Evolutionary conservation across 2,888 invertebrate species (phyloP), one percentile per base, ranked within the genome.

Genomic region (Scaptomyza reducta): DNA sequence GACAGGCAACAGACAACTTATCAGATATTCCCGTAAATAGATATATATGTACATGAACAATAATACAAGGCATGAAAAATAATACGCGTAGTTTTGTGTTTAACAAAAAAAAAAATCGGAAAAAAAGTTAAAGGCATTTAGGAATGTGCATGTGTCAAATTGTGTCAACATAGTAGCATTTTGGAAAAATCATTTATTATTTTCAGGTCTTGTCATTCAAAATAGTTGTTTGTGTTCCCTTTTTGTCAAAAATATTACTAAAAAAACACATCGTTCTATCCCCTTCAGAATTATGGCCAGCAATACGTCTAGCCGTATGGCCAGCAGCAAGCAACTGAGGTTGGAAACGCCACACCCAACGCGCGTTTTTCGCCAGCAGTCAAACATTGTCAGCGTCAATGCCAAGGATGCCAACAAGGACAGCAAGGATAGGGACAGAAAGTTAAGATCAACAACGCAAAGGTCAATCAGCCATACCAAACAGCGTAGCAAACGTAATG

Each of bases 1-100:
- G 87, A 69, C 84, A 74, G 72, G 65, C 66, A 69, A 67, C 78
- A 60, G 73, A 87, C 70, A 82, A 84, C 78, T 81, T 87, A 84
- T 87, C 85, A 67, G 78, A 78, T 85, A 75, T 75, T 65, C 41
- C 51, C 31, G 22, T 2, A 40, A 38, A 42, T 27, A 53, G 49
- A 61, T 42, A 53, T 44, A 31, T 31, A 44, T 10, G 6, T 45
- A 14, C 14, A 44, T n/a, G 16, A 40, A 40, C 31, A 45, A 18
- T 22, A 45, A 60, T 54, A 60, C 49, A 22, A 16, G 46, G 16
- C 27, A 70, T 53, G 29, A 3, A 56, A 40, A 29, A 2, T 22
- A 42, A 14, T 18, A 4, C 0, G n/a, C 27, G 11, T 10, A 31
- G 11, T n/a, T 1, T 33, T 10, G 3, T 5, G 14, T 46, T 46